Conservation (phyloP, 1,140 invertebrate genomes). For the Drosophila tropicalis region DNA sequence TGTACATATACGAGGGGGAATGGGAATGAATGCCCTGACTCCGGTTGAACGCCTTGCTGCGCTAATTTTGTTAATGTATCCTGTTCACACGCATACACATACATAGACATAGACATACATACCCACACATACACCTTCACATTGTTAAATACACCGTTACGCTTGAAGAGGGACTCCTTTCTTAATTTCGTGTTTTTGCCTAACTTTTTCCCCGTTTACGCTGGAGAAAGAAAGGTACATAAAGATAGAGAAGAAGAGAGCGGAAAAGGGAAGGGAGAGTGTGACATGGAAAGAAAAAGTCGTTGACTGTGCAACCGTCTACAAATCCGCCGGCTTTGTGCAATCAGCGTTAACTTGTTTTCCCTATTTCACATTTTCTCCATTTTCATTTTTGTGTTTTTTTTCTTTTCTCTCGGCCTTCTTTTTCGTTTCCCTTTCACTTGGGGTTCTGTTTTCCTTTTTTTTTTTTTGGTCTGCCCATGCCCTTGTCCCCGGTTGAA, state of each 20-base stretch:
- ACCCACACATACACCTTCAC: constrained; percentile 20
- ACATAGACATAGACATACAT: constrained; percentile 26
- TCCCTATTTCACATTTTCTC: constrained; percentile 75
- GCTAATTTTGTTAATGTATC: constrained; percentile 81
- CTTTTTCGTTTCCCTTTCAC: constrained; percentile 8
- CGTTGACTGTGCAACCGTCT: constrained; percentile 70
- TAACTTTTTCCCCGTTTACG: constrained; percentile 60
- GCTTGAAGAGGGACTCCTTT: constrained; percentile 34
- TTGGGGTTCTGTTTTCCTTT: background rate
- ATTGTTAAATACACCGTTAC: constrained; percentile 14
- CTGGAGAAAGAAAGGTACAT: constrained; percentile 27
- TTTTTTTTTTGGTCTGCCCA: background rate
- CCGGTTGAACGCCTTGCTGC: constrained; percentile 64
- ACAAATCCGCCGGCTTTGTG: constrained; percentile 76
- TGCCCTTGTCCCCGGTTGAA: constrained; percentile 7
- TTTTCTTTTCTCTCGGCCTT: constrained; percentile 28
- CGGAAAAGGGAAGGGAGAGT: background rate
- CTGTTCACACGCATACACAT: constrained; percentile 53
- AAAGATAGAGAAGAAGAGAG: background rate
- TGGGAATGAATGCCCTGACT: constrained; percentile 29
- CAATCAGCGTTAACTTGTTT: constrained; percentile 81
- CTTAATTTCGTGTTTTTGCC: constrained; percentile 77
- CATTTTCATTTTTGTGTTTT: constrained; percentile 24
- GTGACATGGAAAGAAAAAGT: constrained; percentile 16
- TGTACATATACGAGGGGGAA: constrained; percentile 6